Evolutionary conservation across 2,113 vertebrate species (phyloP).

Genomic region (Limnothrissa miodon): DNA sequence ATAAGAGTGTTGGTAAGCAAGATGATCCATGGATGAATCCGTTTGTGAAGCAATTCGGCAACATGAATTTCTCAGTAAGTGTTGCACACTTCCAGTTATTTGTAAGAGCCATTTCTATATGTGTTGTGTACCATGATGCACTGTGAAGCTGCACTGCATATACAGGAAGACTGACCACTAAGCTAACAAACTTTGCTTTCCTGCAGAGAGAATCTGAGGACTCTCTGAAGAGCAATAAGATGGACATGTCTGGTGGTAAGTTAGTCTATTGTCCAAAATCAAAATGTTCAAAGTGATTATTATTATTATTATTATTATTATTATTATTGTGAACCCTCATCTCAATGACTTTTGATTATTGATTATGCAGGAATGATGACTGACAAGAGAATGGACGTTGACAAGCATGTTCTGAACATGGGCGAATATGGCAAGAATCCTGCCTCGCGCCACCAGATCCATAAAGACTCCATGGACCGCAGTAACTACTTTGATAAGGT

Average conservation of each 20-base stretch:
- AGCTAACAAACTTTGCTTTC: background rate
- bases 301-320: background rate
- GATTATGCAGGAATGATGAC: slow-evolving; percentile 74
- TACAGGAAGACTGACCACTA: background rate
- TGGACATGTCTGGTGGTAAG: slow-evolving; percentile 82
- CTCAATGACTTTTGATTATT: background rate
- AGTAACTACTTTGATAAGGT: slow-evolving; percentile 92
- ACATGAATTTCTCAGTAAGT: slow-evolving; percentile 91
- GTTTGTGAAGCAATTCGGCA: slow-evolving; percentile 93
- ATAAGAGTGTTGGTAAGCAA: slow-evolving; percentile 88
- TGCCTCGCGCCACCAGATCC: slow-evolving; percentile 83
- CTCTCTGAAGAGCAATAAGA: slow-evolving; percentile 86
- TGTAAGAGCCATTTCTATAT: background rate
- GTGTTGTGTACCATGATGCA: background rate
- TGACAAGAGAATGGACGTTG: slow-evolving; percentile 90
- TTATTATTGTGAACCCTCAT: background rate
- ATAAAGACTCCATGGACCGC: slow-evolving; percentile 95
- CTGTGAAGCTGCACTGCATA: background rate
- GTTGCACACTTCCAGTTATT: background rate
- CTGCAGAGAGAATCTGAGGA: slow-evolving; percentile 94
- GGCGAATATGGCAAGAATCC: slow-evolving; percentile 89
- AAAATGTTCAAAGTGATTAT: background rate
- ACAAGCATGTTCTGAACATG: slow-evolving; percentile 79
- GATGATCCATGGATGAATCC: slow-evolving; percentile 95
- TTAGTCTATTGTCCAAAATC: background rate